These are phyloP conservation scores for Sylvilagus floridanus DNA, from an alignment of 2,797 vertebrate genomes.

Conservation along the genomic window DNA sequence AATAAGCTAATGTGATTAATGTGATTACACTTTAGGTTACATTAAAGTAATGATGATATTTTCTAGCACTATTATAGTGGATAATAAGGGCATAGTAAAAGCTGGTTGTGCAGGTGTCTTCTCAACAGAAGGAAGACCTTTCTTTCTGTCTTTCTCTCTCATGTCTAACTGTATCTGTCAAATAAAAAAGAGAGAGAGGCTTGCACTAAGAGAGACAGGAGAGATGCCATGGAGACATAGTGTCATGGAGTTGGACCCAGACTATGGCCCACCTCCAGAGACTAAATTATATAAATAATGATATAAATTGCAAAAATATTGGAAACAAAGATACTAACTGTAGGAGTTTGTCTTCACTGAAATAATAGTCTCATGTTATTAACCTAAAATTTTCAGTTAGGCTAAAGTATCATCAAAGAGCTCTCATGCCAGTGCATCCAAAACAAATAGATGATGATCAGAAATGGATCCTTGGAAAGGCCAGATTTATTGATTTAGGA, in stretches of 20 bases:
- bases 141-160: too few species aligned
- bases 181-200: neutral
- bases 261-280: neutral
- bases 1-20: too few species aligned
- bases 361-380: neutral
- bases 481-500: neutral
- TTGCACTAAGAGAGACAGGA: neutral
- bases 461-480: neutral
- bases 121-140: too few species aligned
- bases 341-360: neutral
- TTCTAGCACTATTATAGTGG: too few species aligned
- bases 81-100: too few species aligned
- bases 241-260: neutral
- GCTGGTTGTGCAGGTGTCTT: too few species aligned
- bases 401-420: neutral
- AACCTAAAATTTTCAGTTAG: slow-evolving; percentile 23
- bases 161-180: too few species aligned
- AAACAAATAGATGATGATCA: slow-evolving; percentile 25
- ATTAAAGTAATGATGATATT: too few species aligned
- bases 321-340: neutral
- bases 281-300: neutral
- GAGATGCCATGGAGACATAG: neutral
- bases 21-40: too few species aligned
- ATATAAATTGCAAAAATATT: neutral
- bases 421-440: neutral